Conservation (phyloP, 1,140 invertebrate genomes). For the Euschistus heros region DNA sequence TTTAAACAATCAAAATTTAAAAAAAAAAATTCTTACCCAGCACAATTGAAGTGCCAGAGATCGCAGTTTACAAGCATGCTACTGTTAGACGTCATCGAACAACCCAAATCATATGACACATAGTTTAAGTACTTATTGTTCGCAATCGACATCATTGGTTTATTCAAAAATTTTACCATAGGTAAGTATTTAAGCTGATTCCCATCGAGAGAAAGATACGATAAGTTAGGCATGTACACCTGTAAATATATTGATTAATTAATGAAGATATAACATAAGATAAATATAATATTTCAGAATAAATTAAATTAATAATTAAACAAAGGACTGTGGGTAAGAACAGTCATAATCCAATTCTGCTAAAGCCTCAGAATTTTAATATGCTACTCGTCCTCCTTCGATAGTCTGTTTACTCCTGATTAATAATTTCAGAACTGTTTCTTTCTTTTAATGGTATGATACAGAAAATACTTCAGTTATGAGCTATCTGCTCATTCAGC, state of each 20-base stretch:
- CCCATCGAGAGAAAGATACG: not conserved
- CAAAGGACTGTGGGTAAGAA: too few relatives aligned
- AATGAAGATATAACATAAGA: too few relatives aligned
- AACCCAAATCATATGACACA: conserved; percentile 7
- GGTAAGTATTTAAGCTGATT: conserved; percentile 7
- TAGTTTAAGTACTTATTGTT: conserved; percentile 1
- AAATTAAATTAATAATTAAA: too few relatives aligned
- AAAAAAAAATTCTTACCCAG: not conserved
- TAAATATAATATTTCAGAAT: too few relatives aligned
- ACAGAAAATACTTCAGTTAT: too few relatives aligned
- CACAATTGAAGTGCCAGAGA: conserved; percentile 8
- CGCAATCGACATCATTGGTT: not conserved
- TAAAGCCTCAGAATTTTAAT: too few relatives aligned
- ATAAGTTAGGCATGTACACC: conserved; percentile 2
- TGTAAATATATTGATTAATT: not conserved
- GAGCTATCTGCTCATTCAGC: too few relatives aligned
- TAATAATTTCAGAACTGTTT: too few relatives aligned
- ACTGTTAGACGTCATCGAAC: not conserved
- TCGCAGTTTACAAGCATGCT: conserved; percentile 2
- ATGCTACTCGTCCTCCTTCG: too few relatives aligned
- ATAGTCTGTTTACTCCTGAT: too few relatives aligned
- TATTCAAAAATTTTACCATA: conserved; percentile 2
- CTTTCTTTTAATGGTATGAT: too few relatives aligned
- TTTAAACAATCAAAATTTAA: not conserved
- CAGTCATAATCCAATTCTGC: too few relatives aligned